Evolutionary conservation across 2,113 vertebrate genomes (phyloP).

Genomic region (Smithornis capensis): DNA sequence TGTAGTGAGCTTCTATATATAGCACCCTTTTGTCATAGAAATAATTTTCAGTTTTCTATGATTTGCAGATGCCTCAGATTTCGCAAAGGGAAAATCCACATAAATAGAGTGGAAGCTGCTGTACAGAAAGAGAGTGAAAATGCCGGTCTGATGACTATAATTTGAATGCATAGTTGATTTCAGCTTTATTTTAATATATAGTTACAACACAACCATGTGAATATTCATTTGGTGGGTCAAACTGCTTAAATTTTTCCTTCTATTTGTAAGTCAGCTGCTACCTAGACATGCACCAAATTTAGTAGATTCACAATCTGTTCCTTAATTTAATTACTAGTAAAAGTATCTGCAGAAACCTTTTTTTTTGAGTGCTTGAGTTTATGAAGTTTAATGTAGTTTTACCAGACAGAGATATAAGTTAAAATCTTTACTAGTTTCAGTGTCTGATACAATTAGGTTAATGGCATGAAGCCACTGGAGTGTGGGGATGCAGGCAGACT

Average conservation of each 20-base stretch:
- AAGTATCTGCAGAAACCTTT: not conserved
- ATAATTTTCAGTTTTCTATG: not conserved
- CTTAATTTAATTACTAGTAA: not conserved
- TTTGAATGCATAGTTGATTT: not conserved
- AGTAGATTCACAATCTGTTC: not conserved
- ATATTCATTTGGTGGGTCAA: not conserved
- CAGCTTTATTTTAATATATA: not conserved
- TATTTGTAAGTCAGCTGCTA: not conserved
- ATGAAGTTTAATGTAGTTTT: not conserved
- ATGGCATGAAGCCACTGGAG: conserved; percentile 14
- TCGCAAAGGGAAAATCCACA: not conserved
- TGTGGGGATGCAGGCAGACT: conserved; percentile 37
- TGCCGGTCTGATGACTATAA: not conserved
- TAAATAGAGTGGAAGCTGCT: not conserved
- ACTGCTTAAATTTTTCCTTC: not conserved
- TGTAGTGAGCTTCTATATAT: not conserved
- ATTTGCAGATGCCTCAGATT: not conserved
- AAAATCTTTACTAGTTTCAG: not conserved
- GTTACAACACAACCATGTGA: not conserved
- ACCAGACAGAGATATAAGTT: not conserved
- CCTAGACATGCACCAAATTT: not conserved
- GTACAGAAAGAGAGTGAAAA: not conserved
- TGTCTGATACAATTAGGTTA: conserved; percentile 48
- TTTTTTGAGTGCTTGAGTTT: not conserved
- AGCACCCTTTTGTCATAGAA: not conserved